phyloP scores from a whole-genome alignment of 1,140 invertebrate genomes.

The Leucophenga varia region DNA sequence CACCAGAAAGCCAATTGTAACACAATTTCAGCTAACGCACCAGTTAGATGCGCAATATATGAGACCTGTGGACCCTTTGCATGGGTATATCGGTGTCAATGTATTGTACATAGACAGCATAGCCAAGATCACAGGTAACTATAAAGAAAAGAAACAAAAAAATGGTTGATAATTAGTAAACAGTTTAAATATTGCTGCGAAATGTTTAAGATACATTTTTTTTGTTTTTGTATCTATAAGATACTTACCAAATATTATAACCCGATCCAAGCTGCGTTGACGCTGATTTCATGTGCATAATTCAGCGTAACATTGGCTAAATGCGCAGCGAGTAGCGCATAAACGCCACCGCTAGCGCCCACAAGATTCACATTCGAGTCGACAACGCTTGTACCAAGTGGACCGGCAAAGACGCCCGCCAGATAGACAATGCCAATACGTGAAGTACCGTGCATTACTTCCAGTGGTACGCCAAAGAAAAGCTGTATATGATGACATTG shows the following conservation, averaged over 20 bases:
- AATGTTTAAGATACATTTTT: too few species aligned
- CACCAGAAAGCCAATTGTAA: slow-evolving; percentile 87
- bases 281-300: slow-evolving; percentile 93
- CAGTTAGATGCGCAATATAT: slow-evolving; percentile 92
- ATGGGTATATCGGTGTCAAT: slow-evolving; percentile 64
- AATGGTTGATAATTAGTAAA: not conserved
- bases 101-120: slow-evolving; percentile 91
- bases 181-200: too few species aligned
- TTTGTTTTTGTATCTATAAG: too few species aligned
- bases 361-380: slow-evolving; percentile 92
- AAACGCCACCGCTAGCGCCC: slow-evolving; percentile 91
- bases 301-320: slow-evolving; percentile 92
- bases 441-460: slow-evolving; percentile 92
- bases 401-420: slow-evolving; percentile 90
- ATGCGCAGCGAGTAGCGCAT: slow-evolving; percentile 90
- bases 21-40: slow-evolving; percentile 82
- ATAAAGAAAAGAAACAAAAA: slow-evolving; percentile 47
- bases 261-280: slow-evolving; percentile 84
- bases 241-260: slow-evolving; percentile 90
- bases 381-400: slow-evolving; percentile 87
- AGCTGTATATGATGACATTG: slow-evolving; percentile 94
- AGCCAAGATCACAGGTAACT: slow-evolving; percentile 91
- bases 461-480: slow-evolving; percentile 86
- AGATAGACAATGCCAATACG: slow-evolving; percentile 89
- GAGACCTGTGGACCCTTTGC: slow-evolving; percentile 75